A percentile compares a stretch with the other conserved stretches of the same genome.
Evolutionary conservation across 2,888 invertebrate species (phyloP).

Genomic region (Artemia sinica): DNA sequence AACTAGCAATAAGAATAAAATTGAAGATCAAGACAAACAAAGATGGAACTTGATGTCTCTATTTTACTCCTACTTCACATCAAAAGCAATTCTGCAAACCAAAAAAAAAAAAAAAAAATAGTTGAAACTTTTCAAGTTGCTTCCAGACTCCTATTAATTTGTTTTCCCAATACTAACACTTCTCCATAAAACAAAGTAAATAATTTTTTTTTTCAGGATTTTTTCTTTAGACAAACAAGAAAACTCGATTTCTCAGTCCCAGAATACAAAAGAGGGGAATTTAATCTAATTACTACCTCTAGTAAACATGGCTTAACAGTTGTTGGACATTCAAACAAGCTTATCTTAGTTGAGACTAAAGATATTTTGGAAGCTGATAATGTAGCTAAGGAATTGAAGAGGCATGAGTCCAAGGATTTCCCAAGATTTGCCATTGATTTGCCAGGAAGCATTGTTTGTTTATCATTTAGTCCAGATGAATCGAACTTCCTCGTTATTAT

Average conservation of each 20-base stretch:
- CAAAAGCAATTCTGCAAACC: too few relatives aligned
- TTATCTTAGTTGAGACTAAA: background rate
- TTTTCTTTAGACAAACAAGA: constrained; percentile 4
- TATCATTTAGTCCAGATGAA: background rate
- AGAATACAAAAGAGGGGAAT: background rate
- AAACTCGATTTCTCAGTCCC: background rate
- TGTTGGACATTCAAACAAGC: background rate
- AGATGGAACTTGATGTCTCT: too few relatives aligned
- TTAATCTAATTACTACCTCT: background rate
- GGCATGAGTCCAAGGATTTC: background rate
- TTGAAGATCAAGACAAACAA: too few relatives aligned
- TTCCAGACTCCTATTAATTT: too few relatives aligned
- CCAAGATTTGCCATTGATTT: background rate
- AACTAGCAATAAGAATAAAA: too few relatives aligned
- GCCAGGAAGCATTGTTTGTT: background rate
- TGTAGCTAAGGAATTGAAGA: background rate
- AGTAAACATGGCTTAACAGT: background rate
- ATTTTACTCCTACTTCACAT: too few relatives aligned
- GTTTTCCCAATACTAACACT: too few relatives aligned
- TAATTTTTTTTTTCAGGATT: background rate
- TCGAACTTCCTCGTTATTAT: background rate
- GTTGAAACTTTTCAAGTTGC: too few relatives aligned
- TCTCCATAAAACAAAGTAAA: too few relatives aligned
- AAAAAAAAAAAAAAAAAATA: too few relatives aligned
- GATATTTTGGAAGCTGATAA: background rate